Percentiles rank a stretch among this genome's conserved stretches.
Evolutionary conservation across 2,113 vertebrate genomes (phyloP).

Genomic region (Mobula hypostoma): DNA sequence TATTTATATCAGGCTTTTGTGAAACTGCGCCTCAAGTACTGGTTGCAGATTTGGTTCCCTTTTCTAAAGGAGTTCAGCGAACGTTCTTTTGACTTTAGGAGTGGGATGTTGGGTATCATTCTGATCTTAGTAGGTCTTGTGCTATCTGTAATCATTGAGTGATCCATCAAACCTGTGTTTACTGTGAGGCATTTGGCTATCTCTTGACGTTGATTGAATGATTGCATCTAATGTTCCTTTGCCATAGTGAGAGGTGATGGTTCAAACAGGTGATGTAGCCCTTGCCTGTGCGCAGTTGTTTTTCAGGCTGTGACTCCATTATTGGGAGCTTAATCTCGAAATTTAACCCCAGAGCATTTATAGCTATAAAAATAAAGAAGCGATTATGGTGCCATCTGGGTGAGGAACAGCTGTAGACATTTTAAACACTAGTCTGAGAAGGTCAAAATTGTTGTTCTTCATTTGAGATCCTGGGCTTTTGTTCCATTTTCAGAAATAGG

Average conservation of each 20-base stretch:
- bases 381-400: slow-evolving; percentile 44
- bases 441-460: slow-evolving; percentile 33
- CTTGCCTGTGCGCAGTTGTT: slow-evolving; percentile 50
- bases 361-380: slow-evolving; percentile 46
- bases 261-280: slow-evolving; percentile 56
- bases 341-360: slow-evolving; percentile 43
- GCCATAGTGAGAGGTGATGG: slow-evolving; percentile 40
- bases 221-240: slow-evolving; percentile 51
- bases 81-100: too few species aligned
- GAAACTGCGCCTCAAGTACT: too few species aligned
- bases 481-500: neutral
- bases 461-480: neutral
- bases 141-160: neutral
- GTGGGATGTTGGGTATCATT: too few species aligned
- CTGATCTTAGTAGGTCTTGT: neutral
- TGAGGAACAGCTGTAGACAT: slow-evolving; percentile 49
- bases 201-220: neutral
- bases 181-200: neutral
- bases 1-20: too few species aligned
- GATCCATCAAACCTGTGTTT: neutral
- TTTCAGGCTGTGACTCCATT: slow-evolving; percentile 40
- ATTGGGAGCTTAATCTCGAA: slow-evolving; percentile 41
- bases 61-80: too few species aligned
- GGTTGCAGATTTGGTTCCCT: too few species aligned
- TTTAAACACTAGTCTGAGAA: slow-evolving; percentile 45